Conservation (phyloP, 2,888 invertebrate genomes). For the Scaptomyza reducta region DNA sequence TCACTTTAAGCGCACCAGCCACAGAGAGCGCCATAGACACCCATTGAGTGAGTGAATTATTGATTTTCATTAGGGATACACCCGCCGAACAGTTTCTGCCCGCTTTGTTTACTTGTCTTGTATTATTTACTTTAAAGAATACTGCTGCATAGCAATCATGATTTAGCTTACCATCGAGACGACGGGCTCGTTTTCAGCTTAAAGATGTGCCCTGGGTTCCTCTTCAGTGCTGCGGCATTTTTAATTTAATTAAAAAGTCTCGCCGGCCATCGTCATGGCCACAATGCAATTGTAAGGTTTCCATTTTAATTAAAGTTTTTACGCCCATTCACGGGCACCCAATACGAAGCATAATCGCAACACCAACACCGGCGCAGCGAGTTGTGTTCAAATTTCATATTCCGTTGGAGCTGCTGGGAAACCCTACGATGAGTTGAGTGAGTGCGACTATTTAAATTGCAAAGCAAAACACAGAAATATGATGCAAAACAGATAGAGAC, state of each 20-base stretch:
- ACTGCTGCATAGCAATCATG: slow-evolving; percentile 31
- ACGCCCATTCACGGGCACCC: slow-evolving; percentile 67
- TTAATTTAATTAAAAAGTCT: slow-evolving; percentile 75
- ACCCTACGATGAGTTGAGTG: not conserved
- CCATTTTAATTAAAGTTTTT: slow-evolving; percentile 77
- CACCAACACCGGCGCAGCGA: slow-evolving; percentile 50
- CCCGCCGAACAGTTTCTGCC: slow-evolving; percentile 47
- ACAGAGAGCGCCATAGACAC: slow-evolving; percentile 7
- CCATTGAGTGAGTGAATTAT: slow-evolving; percentile 71
- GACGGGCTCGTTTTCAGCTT: slow-evolving; percentile 15
- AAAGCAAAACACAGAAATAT: slow-evolving; percentile 49
- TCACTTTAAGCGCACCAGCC: slow-evolving; percentile 54
- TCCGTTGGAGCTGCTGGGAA: slow-evolving; percentile 45
- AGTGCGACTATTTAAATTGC: slow-evolving; percentile 63
- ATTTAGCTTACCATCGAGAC: slow-evolving; percentile 48
- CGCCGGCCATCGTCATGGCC: slow-evolving; percentile 38
- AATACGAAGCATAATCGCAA: slow-evolving; percentile 56
- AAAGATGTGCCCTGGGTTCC: slow-evolving; percentile 16
- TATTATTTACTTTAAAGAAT: slow-evolving; percentile 49
- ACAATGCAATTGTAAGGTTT: slow-evolving; percentile 77
- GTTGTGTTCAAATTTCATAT: slow-evolving; percentile 67
- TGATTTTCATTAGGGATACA: slow-evolving; percentile 70
- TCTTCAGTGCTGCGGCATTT: slow-evolving; percentile 34
- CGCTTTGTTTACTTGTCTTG: slow-evolving; percentile 33
- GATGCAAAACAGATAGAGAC: slow-evolving; percentile 22